Evolutionary conservation across 2,888 invertebrate genomes (phyloP), one percentile per base, ranked within the genome.

Genomic region (Pristionchus mayeri): DNA sequence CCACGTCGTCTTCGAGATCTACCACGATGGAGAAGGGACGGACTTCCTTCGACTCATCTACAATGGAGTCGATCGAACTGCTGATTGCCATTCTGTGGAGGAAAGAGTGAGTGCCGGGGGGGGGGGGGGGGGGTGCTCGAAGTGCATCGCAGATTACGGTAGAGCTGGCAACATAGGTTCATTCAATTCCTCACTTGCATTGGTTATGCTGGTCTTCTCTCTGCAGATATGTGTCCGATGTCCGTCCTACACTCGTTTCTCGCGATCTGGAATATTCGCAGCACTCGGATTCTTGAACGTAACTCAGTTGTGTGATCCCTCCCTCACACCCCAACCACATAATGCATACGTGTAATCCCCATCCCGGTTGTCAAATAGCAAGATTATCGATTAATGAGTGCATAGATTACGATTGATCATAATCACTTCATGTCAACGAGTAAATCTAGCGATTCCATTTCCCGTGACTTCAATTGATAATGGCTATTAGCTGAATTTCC

Each of bases 1-100:
- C 0, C 94, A 98, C 84, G 94, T 98, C 89, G 95, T 96, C 3
- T 95, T 98, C 89, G 98, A 98, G 63, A 34, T 78, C 24, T 78
- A 78, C 34, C 78, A 57, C 37, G 37, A 75, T 60, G 18, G 9
- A 30, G 50, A 76, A 9, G 84, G 81, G n/a, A 16, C 16, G 16
- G 75, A 67, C 30, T 75, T 85, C 60, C 52, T 89, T n/a, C 86
- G 88, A 44, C 50, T 88, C 0, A 63, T 89, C 3, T 86, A 86
- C 79, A 88, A 89, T 79, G 89, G 89, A 40, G 75, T 44, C 0
- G 88, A 88, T 71, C 76, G 86, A 11, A 88, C 88, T 0, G 48
- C n/a, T 21, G 86, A 88, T 85, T 88, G 34, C 57, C 82, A 44
- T 87, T 88, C 84, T 88, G 88, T 60, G 34, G 34, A 21, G 75